Conservation (phyloP, 2,797 vertebrate genomes). For the Tauraco hartlaubi region DNA sequence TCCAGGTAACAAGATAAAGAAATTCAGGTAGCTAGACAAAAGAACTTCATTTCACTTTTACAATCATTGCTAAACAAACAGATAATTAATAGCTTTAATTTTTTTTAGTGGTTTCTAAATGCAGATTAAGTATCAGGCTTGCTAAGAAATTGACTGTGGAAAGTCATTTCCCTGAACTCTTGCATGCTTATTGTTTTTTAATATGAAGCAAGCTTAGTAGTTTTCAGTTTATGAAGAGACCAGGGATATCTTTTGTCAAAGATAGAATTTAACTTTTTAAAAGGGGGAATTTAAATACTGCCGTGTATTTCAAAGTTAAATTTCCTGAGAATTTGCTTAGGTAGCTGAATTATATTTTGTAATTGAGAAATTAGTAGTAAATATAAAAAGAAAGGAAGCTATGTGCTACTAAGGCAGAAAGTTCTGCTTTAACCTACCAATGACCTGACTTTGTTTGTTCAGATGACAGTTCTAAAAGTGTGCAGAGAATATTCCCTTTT, state of each 20-base stretch:
- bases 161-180: background rate
- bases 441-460: slow-evolving; percentile 86
- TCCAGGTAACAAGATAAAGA: background rate
- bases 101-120: background rate
- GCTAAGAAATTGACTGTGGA: background rate
- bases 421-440: slow-evolving; percentile 82
- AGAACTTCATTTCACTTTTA: background rate
- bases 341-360: slow-evolving; percentile 25
- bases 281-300: background rate
- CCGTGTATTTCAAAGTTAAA: background rate
- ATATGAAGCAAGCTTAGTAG: background rate
- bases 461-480: slow-evolving; percentile 85
- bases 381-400: slow-evolving; percentile 67
- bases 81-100: background rate
- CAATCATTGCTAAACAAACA: background rate
- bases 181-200: background rate
- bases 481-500: slow-evolving; percentile 82
- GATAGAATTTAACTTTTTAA: background rate
- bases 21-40: background rate
- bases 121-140: background rate
- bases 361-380: slow-evolving; percentile 61
- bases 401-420: slow-evolving; percentile 62
- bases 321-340: slow-evolving; percentile 1
- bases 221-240: background rate
- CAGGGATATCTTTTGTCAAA: background rate